A percentile compares a stretch with the other conserved stretches of the same genome.
phyloP scores from a whole-genome alignment of 2,888 invertebrate species.

The Loripinus fragilis region DNA sequence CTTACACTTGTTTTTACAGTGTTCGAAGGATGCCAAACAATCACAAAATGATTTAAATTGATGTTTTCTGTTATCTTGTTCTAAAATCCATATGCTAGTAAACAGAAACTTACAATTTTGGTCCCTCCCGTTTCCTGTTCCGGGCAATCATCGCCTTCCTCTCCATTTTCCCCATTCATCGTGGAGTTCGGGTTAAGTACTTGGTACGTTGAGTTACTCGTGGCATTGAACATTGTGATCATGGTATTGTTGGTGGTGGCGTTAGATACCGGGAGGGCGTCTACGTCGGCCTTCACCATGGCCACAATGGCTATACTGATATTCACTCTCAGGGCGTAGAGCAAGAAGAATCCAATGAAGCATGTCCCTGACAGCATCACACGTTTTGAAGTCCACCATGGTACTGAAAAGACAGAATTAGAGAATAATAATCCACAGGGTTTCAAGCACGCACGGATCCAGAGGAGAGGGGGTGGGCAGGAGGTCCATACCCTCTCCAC shows the following conservation, averaged over 20 bases:
- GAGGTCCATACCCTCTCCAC: too few species aligned
- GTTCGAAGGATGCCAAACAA: too few species aligned
- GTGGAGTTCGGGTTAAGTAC: background rate
- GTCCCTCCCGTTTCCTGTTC: background rate
- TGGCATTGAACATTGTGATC: background rate
- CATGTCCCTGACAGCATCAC: slow-evolving; percentile 77
- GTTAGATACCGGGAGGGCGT: background rate
- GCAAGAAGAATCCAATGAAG: slow-evolving; percentile 86
- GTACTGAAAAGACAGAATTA: slow-evolving; percentile 57
- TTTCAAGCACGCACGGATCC: too few species aligned
- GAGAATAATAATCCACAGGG: too few species aligned
- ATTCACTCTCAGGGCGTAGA: slow-evolving; percentile 86
- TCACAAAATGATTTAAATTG: too few species aligned
- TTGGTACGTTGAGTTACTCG: slow-evolving; percentile 1
- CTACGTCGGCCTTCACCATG: slow-evolving; percentile 79
- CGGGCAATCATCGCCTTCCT: background rate
- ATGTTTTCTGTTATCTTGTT: too few species aligned
- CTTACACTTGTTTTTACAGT: too few species aligned
- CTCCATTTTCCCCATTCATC: background rate
- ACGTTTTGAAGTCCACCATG: slow-evolving; percentile 79
- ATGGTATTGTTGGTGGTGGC: background rate
- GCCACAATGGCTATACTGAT: slow-evolving; percentile 86
- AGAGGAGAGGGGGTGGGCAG: too few species aligned
- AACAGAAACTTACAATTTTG: background rate
- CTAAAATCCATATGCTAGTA: too few species aligned